These are phyloP conservation scores for Aepyceros melampus DNA, from an alignment of 2,113 vertebrate species.

Conservation along the genomic window DNA sequence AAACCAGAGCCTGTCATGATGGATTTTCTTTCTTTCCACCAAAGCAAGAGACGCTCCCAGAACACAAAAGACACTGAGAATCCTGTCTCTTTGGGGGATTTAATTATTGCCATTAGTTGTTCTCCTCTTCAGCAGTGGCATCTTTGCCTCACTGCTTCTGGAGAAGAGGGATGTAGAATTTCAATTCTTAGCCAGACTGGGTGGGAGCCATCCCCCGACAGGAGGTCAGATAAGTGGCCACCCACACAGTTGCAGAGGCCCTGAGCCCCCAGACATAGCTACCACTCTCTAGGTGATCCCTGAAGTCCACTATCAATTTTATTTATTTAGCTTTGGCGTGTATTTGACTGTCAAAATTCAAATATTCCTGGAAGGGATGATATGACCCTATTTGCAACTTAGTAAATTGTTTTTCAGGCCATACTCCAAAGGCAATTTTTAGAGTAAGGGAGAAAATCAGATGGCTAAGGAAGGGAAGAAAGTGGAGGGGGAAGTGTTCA, in stretches of 20 bases:
- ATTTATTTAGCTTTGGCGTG: neutral
- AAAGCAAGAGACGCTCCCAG: neutral
- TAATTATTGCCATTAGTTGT: constrained; percentile 25
- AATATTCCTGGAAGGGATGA: neutral
- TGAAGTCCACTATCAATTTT: neutral
- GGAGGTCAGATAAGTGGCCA: neutral
- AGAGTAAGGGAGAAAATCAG: neutral
- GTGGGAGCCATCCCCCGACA: neutral
- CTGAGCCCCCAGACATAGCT: neutral
- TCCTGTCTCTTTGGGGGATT: neutral
- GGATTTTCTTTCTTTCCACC: constrained; percentile 9
- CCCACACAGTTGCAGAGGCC: neutral
- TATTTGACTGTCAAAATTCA: constrained; percentile 19
- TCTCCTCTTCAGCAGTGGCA: neutral
- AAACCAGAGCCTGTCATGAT: neutral
- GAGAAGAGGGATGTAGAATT: constrained; percentile 9
- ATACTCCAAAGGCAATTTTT: neutral
- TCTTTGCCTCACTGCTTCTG: constrained; percentile 30
- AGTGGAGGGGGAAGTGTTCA: neutral
- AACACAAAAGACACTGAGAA: constrained; percentile 5
- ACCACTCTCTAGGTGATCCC: neutral
- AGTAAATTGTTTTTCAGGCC: neutral
- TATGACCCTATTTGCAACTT: neutral
- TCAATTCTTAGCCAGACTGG: neutral
- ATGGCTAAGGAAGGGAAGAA: neutral